Evolutionary conservation across 1,140 invertebrate genomes (phyloP), one percentile per base, ranked within the genome.

Genomic region (Pseudachorutes palmiensis): DNA sequence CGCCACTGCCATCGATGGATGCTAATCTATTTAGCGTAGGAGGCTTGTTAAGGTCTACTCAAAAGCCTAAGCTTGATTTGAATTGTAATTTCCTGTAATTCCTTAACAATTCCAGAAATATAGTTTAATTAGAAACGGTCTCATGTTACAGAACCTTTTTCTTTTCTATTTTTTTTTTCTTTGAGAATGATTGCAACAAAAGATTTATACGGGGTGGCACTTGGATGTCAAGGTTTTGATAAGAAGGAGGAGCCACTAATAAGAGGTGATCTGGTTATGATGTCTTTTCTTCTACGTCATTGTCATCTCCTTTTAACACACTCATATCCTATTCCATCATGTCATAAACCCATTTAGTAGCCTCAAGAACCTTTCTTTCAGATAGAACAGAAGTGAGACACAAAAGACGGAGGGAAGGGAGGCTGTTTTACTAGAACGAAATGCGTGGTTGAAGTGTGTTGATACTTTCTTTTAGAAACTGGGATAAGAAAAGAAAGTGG

Each of bases 291-390:
- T 41, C 36, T 41, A 5, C 19, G 36, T 41, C 36, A 41, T 41
- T 41, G 36, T 41, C 36, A 41, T 41, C 36, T 41, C 36, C 36
- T 41, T 41, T 41, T 41, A 41, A 41, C 36, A 41, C 36, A 41
- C 36, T 55, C 51, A 55, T 55, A 26, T 55, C 51, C 24, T 55
- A 55, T 55, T 26, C 51, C 51, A 19, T 55, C 14, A 55, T 55
- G 51, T 55, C 51, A 55, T 55, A 55, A 55, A 55, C 14, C 51
- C 51, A 55, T 55, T 55, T 55, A 55, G 51, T 55, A 55, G 51
- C 51, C 51, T 19, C 14, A 55, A 55, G 51, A 55, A 26, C 24
- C 51, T 19, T 55, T 55, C 24, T 55, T 41, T 19, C 36, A 41
- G 5, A 19, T 41, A 41, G 19, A 41, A 41, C n/a, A n/a, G n/a